Conservation (phyloP, 2,888 invertebrate species). For the Phortica okadai region DNA sequence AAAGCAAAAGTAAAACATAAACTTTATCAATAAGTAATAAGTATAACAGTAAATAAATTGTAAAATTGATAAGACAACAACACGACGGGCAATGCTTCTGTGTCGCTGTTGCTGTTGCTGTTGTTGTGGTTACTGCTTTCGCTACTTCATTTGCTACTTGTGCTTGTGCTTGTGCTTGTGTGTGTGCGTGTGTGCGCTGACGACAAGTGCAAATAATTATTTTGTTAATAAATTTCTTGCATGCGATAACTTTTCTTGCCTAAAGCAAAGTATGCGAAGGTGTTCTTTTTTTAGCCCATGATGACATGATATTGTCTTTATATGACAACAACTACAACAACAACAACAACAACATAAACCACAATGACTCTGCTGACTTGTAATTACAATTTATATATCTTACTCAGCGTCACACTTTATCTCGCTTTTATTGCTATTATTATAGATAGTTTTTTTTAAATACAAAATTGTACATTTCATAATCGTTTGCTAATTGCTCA, state of each 20-base stretch:
- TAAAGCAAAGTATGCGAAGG: not conserved
- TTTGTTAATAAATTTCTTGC: not conserved
- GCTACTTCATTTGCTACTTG: too few species aligned
- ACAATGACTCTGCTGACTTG: not conserved
- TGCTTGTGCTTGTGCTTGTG: too few species aligned
- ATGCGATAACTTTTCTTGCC: not conserved
- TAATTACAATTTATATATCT: not conserved
- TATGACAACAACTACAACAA: not conserved
- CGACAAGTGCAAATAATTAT: slow-evolving; percentile 4
- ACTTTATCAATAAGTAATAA: not conserved
- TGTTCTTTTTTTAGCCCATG: slow-evolving; percentile 19
- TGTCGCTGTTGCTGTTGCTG: too few species aligned
- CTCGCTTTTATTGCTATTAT: too few species aligned
- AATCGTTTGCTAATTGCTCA: too few species aligned
- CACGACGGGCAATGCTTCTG: too few species aligned
- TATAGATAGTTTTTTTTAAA: too few species aligned
- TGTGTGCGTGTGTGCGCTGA: not conserved
- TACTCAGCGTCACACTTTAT: too few species aligned
- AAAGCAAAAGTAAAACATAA: not conserved
- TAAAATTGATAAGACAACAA: too few species aligned
- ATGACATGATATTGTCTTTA: not conserved
- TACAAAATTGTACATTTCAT: too few species aligned
- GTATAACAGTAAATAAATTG: too few species aligned
- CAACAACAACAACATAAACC: not conserved
- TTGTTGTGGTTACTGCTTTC: too few species aligned